Evolutionary conservation across 2,888 invertebrate species (phyloP), one percentile per base, ranked within the genome.

Genomic region (Brenthis daphne): DNA sequence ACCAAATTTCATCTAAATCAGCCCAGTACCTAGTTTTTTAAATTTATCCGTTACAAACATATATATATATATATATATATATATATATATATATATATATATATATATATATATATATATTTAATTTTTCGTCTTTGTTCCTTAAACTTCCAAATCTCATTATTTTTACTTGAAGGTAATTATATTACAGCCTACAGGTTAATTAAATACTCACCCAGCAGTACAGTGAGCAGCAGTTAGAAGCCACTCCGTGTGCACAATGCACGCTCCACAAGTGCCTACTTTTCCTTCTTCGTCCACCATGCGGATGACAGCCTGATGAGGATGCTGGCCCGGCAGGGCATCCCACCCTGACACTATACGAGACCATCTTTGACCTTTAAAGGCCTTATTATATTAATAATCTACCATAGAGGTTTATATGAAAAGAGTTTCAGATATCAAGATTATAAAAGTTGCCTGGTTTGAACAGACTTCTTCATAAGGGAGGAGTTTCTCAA

Each of bases 281-380:
- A 89, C 83, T 3, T 51, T 64, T 0, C 89, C 90, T 0, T n/a
- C 14, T 0, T 67, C 14, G 73, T 73, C 75, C 64, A 85, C 78
- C 82, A 86, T 77, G 0, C 90, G 86, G 37, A 89, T 79, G 3
- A 82, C 77, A 12, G 81, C 82, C 75, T 89, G 89, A 76, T 90
- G 85, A 3, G 91, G 90, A 68, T 82, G 83, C 80, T 89, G 85
- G 0, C 90, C 90, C 0, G 84, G 85, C 29, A 64, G 24, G 12
- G 90, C 90, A 64, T 81, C 80, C 90, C 90, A 90, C 0, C 90
- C 90, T 0, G 89, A 89, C 53, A 90, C 82, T 61, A 90, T 90
- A 51, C 90, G 88, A 47, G 76, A 57, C 63, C 55, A 20, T 43
- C 58, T 56, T 3, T 14, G 74, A 48, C 55, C 54, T 57, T 16